phyloP scores from a whole-genome alignment of 2,113 vertebrate species.

The Halcyon senegalensis region DNA sequence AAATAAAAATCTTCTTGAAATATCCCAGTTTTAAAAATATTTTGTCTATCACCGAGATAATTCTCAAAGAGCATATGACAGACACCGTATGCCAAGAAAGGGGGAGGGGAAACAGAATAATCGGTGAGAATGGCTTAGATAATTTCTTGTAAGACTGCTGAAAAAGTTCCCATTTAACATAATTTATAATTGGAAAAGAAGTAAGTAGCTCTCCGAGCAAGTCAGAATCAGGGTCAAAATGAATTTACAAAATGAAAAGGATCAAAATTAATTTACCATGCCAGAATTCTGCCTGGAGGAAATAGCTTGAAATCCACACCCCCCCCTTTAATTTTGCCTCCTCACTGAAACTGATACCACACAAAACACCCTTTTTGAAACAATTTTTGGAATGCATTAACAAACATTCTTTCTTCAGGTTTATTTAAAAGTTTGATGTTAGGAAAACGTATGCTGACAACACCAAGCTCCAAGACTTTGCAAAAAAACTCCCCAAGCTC shows the following conservation, averaged over 20 bases:
- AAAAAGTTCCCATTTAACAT: background rate
- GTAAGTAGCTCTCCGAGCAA: background rate
- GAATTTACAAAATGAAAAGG: background rate
- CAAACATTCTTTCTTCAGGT: background rate
- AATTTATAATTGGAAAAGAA: background rate
- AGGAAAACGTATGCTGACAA: background rate
- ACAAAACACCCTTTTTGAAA: background rate
- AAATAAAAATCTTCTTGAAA: constrained; percentile 57
- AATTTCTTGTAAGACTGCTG: constrained; percentile 2
- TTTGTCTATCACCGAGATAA: constrained; percentile 44
- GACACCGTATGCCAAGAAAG: constrained; percentile 23
- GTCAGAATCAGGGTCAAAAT: background rate
- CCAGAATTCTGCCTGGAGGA: background rate
- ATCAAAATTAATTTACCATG: background rate
- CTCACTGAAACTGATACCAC: background rate
- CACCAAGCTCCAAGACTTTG: background rate
- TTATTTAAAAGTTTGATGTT: background rate
- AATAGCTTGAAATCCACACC: background rate
- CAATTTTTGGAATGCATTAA: background rate
- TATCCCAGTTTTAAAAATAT: constrained; percentile 63
- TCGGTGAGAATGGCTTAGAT: constrained; percentile 6
- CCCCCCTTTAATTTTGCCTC: background rate
- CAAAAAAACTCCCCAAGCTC: background rate
- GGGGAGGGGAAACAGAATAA: constrained; percentile 24
- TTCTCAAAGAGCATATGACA: constrained; percentile 58